These are phyloP conservation scores for Scopus umbretta DNA, from an alignment of 2,113 vertebrate species.

Conservation along the genomic window DNA sequence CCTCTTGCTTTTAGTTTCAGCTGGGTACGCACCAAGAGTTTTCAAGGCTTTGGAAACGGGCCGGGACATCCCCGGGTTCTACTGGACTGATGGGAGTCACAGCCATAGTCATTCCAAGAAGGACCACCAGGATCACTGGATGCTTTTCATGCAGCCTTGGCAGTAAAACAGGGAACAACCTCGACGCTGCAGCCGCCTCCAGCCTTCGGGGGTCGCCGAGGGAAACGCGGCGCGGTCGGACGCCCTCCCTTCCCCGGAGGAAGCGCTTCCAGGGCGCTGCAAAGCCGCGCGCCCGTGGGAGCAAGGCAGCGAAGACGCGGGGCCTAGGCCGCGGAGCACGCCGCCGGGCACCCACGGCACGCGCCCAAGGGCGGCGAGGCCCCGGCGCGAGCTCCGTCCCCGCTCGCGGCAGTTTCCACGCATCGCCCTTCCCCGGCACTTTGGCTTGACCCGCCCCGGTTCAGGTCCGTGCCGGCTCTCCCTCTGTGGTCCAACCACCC, in stretches of 20 bases:
- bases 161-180: not conserved
- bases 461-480: not conserved
- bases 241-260: not conserved
- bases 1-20: not conserved
- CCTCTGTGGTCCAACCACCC: accelerated
- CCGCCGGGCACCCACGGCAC: accelerated
- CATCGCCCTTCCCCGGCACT: accelerated
- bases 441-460: accelerated
- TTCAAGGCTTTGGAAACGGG: not conserved
- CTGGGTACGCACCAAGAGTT: not conserved
- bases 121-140: not conserved
- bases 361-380: accelerated
- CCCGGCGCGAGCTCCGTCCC: not conserved
- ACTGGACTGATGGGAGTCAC: not conserved
- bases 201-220: not conserved
- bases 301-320: accelerated
- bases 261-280: accelerated
- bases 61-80: not conserved
- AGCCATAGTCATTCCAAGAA: not conserved
- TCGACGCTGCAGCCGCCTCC: not conserved
- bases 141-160: not conserved
- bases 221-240: not conserved
- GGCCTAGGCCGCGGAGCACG: accelerated
- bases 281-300: no score
- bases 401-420: accelerated